A percentile compares a stretch with the other conserved stretches of the same genome.
phyloP scores from a whole-genome alignment of 2,888 invertebrate genomes.

The Automeris io region DNA sequence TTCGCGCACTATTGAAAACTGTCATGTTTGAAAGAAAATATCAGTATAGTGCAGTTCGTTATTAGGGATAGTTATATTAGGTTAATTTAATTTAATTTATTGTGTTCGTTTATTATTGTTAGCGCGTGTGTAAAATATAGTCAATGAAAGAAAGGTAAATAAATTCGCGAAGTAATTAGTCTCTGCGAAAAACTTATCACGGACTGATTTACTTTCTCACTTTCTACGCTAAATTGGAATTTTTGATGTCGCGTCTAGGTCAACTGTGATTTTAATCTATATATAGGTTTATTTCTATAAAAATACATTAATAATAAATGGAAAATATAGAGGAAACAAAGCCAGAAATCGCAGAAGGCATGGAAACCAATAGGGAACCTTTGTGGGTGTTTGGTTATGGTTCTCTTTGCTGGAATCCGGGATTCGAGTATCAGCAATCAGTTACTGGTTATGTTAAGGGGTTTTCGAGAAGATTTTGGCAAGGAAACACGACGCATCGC shows the following conservation, averaged over 20 bases:
- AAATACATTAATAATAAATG: not conserved
- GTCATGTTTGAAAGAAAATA: constrained; percentile 15
- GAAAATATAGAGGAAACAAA: constrained; percentile 12
- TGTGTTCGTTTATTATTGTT: constrained; percentile 37
- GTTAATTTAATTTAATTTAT: constrained; percentile 22
- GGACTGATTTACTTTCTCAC: constrained; percentile 31
- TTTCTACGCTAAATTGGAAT: constrained; percentile 33
- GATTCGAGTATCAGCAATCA: constrained; percentile 89
- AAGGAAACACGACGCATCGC: constrained; percentile 89
- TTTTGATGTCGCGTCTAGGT: constrained; percentile 18
- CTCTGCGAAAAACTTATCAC: constrained; percentile 38
- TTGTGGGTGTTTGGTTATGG: constrained; percentile 98
- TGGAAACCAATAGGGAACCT: constrained; percentile 50
- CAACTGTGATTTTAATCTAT: constrained; percentile 5
- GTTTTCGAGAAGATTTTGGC: constrained; percentile 93
- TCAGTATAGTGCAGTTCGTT: constrained; percentile 8
- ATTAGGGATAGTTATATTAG: constrained; percentile 9
- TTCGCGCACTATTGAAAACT: constrained; percentile 12
- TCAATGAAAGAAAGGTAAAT: constrained; percentile 61
- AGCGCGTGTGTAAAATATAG: constrained; percentile 35
- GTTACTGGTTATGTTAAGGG: constrained; percentile 90
- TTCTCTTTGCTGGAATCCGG: constrained; percentile 96
- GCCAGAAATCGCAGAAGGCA: constrained; percentile 10
- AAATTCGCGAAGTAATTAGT: constrained; percentile 30
- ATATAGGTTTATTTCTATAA: not conserved